These are phyloP conservation scores for Anarsia innoxiella DNA, from an alignment of 2,888 invertebrate species.

Conservation along the genomic window DNA sequence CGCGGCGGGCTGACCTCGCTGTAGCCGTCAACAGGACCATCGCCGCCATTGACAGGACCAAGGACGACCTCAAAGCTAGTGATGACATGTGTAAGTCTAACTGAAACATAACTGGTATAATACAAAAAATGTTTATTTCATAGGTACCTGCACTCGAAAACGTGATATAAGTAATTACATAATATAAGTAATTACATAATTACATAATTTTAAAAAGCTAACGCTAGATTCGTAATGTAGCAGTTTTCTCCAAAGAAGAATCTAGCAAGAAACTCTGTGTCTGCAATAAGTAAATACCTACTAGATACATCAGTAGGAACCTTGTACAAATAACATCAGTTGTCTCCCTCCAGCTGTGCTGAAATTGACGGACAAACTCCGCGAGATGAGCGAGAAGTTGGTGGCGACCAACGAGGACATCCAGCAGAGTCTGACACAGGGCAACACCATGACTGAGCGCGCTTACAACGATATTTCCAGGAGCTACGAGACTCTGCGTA, in stretches of 20 bases:
- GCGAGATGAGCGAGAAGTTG: conserved; percentile 67
- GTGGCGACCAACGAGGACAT: conserved; percentile 74
- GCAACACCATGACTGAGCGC: conserved; percentile 70
- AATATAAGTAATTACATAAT: no score
- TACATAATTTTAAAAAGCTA: no score
- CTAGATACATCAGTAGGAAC: no score
- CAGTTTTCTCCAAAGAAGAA: no score
- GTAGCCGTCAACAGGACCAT: conserved; percentile 77
- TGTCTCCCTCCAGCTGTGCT: conserved; percentile 57
- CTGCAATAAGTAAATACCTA: no score
- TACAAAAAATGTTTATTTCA: no score
- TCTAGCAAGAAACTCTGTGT: no score
- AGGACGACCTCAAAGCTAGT: conserved; percentile 55
- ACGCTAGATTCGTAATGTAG: no score
- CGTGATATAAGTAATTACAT: no score
- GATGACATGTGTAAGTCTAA: conserved; percentile 66
- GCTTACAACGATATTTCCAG: conserved; percentile 72
- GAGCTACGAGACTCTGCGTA: conserved; percentile 70
- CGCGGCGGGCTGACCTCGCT: conserved; percentile 69
- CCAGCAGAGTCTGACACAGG: conserved; percentile 74
- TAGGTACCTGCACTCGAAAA: no score
- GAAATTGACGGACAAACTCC: conserved; percentile 66
- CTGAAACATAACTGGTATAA: no score
- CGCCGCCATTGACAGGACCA: conserved; percentile 70
- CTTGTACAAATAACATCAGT: no score